A percentile compares a stretch with the other conserved stretches of the same genome.
Evolutionary conservation across 2,113 vertebrate genomes (phyloP).

Genomic region (Corythornis madagascariensis): DNA sequence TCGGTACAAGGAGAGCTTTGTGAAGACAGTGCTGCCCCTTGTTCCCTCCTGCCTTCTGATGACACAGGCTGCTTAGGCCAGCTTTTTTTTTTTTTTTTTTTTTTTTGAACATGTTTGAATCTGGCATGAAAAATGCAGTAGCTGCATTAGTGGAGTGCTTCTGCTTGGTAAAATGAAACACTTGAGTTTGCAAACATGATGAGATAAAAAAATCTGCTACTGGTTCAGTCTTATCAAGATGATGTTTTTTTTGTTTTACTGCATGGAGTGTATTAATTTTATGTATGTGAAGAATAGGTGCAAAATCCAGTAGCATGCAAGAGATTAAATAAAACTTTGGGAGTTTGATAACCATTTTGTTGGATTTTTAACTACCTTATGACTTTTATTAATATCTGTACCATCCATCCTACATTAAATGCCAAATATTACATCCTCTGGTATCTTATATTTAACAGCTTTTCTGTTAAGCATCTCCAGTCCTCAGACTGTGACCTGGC

Average conservation of each 20-base stretch:
- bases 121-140: background rate
- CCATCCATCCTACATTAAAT: background rate
- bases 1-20: conserved; percentile 12
- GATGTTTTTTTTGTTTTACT: background rate
- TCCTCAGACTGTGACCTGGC: background rate
- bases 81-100: background rate
- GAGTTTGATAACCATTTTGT: background rate
- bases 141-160: fast-evolving
- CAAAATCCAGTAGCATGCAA: background rate
- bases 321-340: background rate
- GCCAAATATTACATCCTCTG: background rate
- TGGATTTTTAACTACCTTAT: background rate
- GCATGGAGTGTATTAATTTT: fast-evolving
- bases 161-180: background rate
- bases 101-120: background rate
- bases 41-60: background rate
- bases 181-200: background rate
- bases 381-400: background rate
- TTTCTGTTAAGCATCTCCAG: background rate
- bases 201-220: background rate
- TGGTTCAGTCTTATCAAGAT: background rate
- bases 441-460: background rate
- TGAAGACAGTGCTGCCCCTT: background rate
- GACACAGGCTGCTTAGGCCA: background rate
- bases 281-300: background rate